phyloP scores from a whole-genome alignment of 2,888 invertebrate genomes.

The Drosophila falleni region DNA sequence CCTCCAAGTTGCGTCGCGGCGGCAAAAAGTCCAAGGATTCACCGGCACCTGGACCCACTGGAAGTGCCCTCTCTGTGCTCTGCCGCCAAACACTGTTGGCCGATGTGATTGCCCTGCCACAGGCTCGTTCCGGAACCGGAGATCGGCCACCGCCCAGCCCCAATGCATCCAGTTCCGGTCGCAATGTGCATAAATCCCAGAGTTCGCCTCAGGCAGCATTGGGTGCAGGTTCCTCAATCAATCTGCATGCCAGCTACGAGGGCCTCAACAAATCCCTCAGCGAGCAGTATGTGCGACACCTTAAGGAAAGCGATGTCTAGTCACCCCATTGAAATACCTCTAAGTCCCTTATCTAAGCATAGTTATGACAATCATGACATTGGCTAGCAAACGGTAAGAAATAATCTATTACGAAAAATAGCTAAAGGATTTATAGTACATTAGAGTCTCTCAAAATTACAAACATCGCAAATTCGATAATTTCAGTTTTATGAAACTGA shows the following conservation, averaged over 20 bases:
- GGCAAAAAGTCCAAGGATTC: constrained; percentile 69
- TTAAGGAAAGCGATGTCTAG: constrained; percentile 84
- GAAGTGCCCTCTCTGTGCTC: constrained; percentile 89
- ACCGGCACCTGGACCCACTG: constrained; percentile 76
- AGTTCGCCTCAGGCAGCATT: constrained; percentile 82
- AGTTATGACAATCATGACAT: constrained; percentile 10
- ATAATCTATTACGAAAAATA: neutral
- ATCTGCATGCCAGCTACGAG: constrained; percentile 56
- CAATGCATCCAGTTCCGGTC: constrained; percentile 15
- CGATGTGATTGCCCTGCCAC: constrained; percentile 85
- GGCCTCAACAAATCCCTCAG: constrained; percentile 83
- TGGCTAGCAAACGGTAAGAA: neutral
- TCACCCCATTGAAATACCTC: constrained; percentile 42
- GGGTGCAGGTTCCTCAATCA: constrained; percentile 19
- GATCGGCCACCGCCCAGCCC: constrained; percentile 62
- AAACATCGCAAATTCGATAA: no score
- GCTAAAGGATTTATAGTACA: no score
- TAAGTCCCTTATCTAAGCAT: constrained; percentile 45
- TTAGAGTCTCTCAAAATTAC: no score
- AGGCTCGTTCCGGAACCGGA: constrained; percentile 39
- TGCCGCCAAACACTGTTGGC: constrained; percentile 92
- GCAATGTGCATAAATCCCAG: constrained; percentile 81
- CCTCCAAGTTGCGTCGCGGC: constrained; percentile 87
- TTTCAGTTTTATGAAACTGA: no score
- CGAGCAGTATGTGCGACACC: constrained; percentile 82